phyloP scores from a whole-genome alignment of 2,888 invertebrate species.

The Heliconius erato region DNA sequence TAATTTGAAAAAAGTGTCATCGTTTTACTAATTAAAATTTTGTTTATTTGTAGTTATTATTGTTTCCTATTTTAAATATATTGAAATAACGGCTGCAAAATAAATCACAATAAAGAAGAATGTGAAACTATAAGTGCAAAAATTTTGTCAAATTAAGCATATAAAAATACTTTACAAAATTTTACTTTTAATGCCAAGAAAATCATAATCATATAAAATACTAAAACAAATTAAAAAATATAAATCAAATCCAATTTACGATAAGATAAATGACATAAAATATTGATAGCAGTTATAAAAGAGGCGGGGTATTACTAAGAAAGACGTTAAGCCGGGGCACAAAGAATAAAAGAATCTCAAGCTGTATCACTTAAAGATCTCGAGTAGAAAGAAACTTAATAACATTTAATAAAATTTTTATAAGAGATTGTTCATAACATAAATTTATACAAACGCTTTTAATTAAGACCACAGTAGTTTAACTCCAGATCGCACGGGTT shows the following conservation, averaged over 20 bases:
- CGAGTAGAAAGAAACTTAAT: constrained; percentile 40
- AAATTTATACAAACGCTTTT: constrained; percentile 38
- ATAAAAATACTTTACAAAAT: background rate
- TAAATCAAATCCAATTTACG: constrained; percentile 33
- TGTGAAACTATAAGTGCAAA: no score
- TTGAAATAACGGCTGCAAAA: no score
- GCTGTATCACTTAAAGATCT: constrained; percentile 38
- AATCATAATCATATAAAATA: no score
- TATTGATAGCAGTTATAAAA: constrained; percentile 44
- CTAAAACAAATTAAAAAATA: background rate
- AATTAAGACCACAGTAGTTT: constrained; percentile 38
- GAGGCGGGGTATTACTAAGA: constrained; percentile 35
- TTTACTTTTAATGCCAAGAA: background rate
- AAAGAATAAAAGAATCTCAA: constrained; percentile 42
- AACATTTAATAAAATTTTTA: constrained; percentile 40
- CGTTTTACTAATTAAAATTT: background rate
- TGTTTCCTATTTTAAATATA: no score
- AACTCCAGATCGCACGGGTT: constrained; percentile 9
- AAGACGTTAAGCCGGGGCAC: constrained; percentile 43
- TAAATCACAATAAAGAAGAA: no score
- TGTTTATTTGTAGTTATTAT: no score
- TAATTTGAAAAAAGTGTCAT: background rate
- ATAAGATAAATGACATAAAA: constrained; percentile 34
- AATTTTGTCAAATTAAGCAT: background rate
- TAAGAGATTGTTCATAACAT: constrained; percentile 31